phyloP scores from a whole-genome alignment of 2,888 invertebrate genomes.

The Leptopilina myrica region DNA sequence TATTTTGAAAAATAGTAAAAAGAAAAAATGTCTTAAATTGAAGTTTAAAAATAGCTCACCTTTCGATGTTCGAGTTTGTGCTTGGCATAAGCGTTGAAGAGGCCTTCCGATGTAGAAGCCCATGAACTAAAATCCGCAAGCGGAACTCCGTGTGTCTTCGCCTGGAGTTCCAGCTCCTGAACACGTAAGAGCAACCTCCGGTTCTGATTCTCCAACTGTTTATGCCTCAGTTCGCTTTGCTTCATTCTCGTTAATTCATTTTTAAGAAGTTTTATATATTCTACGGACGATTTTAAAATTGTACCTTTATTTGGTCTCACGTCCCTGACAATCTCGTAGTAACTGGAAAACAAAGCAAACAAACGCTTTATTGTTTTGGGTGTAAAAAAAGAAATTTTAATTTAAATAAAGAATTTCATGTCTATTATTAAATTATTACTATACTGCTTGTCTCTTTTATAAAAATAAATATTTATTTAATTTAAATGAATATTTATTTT shows the following conservation, averaged over 20 bases:
- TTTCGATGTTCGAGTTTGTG: conserved; percentile 70
- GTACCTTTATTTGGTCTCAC: conserved; percentile 96
- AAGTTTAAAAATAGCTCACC: conserved; percentile 55
- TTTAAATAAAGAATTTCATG: too few relatives aligned
- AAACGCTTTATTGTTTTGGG: too few relatives aligned
- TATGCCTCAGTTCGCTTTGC: conserved; percentile 86
- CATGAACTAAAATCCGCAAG: conserved; percentile 79
- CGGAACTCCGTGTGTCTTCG: conserved; percentile 85
- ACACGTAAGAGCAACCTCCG: conserved; percentile 88
- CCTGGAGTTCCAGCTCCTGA: conserved; percentile 88
- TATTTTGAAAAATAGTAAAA: not conserved
- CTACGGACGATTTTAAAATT: conserved; percentile 98
- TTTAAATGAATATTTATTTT: too few relatives aligned
- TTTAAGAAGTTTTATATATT: conserved; percentile 93
- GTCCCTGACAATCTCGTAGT: conserved; percentile 92
- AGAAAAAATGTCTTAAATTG: not conserved
- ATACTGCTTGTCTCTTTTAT: too few relatives aligned
- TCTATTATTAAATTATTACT: too few relatives aligned
- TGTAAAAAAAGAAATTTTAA: too few relatives aligned
- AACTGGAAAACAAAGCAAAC: conserved; percentile 75
- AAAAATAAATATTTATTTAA: too few relatives aligned
- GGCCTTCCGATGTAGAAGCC: conserved; percentile 68
- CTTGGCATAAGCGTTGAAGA: conserved; percentile 67
- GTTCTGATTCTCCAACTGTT: conserved; percentile 90
- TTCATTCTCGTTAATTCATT: conserved; percentile 85